phyloP scores from a whole-genome alignment of 2,797 vertebrate species.

The Spatula clypeata region DNA sequence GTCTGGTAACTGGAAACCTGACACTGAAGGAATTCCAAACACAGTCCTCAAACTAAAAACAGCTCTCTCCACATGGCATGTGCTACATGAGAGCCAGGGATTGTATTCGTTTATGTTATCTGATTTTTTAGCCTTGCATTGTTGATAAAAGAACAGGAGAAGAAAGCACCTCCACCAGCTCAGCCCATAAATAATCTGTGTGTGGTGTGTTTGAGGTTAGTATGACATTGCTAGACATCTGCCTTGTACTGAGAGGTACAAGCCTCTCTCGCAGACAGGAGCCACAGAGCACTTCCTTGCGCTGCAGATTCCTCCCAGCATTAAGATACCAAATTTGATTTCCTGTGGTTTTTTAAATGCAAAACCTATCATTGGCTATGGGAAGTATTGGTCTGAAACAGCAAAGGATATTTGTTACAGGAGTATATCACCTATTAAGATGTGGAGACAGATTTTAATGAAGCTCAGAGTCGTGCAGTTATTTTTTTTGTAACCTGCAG shows the following conservation, averaged over 20 bases:
- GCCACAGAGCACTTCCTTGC: background rate
- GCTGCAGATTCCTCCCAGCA: background rate
- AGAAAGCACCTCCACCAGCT: slow-evolving; percentile 60
- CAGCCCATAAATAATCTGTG: slow-evolving; percentile 66
- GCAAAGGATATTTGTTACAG: slow-evolving; percentile 42
- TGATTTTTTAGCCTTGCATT: slow-evolving; percentile 72
- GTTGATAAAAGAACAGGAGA: slow-evolving; percentile 76
- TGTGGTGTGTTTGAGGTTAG: slow-evolving; percentile 43
- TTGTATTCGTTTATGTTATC: slow-evolving; percentile 75
- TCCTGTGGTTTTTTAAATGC: slow-evolving; percentile 50
- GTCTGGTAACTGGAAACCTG: slow-evolving; percentile 81
- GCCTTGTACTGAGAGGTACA: slow-evolving; percentile 22
- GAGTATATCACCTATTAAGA: slow-evolving; percentile 6
- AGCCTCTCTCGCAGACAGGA: background rate
- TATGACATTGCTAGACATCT: slow-evolving; percentile 36
- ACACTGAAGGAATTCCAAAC: slow-evolving; percentile 83
- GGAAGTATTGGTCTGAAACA: slow-evolving; percentile 39
- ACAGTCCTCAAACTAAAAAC: slow-evolving; percentile 81
- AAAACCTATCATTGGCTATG: background rate
- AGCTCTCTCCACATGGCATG: slow-evolving; percentile 64
- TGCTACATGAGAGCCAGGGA: slow-evolving; percentile 51
- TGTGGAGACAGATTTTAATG: slow-evolving; percentile 20
- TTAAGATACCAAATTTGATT: slow-evolving; percentile 40
- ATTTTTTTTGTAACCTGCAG: slow-evolving; percentile 8
- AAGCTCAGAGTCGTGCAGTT: background rate